Conservation (phyloP, 2,888 invertebrate genomes). For the Drosophila meridiana region DNA sequence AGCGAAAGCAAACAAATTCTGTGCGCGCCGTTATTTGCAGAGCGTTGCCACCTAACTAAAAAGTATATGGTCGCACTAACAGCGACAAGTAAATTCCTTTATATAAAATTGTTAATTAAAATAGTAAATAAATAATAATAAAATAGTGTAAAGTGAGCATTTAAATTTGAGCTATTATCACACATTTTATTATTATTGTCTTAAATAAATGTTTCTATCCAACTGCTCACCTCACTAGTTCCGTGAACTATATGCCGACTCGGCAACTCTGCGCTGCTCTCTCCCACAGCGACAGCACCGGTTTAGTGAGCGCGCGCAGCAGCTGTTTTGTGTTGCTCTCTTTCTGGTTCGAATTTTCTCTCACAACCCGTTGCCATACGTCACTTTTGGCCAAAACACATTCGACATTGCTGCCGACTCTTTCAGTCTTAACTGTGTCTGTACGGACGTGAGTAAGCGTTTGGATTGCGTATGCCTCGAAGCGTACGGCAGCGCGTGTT, state of each 20-base stretch:
- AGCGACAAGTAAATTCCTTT: too few relatives aligned
- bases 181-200: neutral
- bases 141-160: neutral
- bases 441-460: conserved; percentile 68
- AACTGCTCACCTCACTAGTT: neutral
- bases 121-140: neutral
- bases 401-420: conserved; percentile 33
- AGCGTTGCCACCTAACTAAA: conserved; percentile 41
- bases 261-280: conserved; percentile 43
- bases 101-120: too few relatives aligned
- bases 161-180: neutral
- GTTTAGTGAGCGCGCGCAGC: conserved; percentile 40
- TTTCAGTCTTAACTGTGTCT: conserved; percentile 68
- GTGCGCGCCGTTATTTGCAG: conserved; percentile 26
- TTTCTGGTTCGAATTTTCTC: conserved; percentile 12
- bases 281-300: conserved; percentile 40
- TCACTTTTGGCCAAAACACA: conserved; percentile 74
- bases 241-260: neutral
- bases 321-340: conserved; percentile 34
- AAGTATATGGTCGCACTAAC: too few relatives aligned
- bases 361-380: conserved; percentile 59
- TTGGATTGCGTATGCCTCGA: conserved; percentile 52
- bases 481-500: conserved; percentile 56
- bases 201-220: neutral
- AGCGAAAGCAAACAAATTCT: conserved; percentile 26